Percentiles rank a stretch among this genome's conserved stretches.
Conservation (phyloP, 2,113 vertebrate species). For the Paradisaea rubra region DNA sequence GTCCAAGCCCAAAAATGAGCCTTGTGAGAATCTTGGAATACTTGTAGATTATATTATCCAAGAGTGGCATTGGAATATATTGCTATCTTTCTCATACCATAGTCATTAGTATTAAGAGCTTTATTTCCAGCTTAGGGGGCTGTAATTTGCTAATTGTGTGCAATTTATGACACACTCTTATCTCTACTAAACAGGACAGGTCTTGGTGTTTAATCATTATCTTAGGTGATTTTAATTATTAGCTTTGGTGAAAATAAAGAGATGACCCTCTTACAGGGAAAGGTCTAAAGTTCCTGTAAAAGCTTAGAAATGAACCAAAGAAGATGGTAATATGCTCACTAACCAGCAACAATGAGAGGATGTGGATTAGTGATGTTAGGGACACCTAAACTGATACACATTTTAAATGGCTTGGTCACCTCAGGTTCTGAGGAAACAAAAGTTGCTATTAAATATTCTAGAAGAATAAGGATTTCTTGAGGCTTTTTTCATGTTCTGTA, state of each 20-base stretch:
- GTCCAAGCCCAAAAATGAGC: not conserved
- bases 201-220: not conserved
- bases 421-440: not conserved
- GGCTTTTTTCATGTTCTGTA: not conserved
- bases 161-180: fast-evolving
- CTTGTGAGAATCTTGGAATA: not conserved
- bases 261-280: not conserved
- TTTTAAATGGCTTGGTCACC: not conserved
- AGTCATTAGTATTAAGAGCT: not conserved
- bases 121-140: not conserved
- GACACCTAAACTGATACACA: not conserved
- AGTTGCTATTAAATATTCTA: not conserved
- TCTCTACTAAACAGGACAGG: not conserved
- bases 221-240: not conserved
- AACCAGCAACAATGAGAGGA: not conserved
- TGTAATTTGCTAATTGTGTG: not conserved
- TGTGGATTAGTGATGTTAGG: not conserved
- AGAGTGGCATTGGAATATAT: not conserved
- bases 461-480: not conserved
- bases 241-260: not conserved
- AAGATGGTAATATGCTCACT: not conserved
- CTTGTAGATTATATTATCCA: not conserved
- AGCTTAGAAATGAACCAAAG: not conserved
- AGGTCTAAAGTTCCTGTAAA: not conserved
- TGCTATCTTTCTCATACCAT: not conserved